Evolutionary conservation across 1,140 invertebrate species (phyloP).

Genomic region (Drosophila guanche): DNA sequence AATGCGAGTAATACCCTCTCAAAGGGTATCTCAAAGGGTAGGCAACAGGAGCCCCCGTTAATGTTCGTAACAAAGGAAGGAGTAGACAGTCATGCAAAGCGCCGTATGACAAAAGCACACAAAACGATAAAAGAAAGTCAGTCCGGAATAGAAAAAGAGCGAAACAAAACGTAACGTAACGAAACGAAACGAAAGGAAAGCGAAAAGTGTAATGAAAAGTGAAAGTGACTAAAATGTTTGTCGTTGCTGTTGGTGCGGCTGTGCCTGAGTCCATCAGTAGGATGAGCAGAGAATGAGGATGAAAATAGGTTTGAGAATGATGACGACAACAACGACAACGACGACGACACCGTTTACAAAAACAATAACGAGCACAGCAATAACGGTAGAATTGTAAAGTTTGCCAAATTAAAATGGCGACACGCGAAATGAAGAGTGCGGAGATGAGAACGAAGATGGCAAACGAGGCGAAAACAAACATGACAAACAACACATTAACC

Average conservation of each 20-base stretch:
- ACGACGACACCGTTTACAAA: slow-evolving; percentile 56
- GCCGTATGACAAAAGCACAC: slow-evolving; percentile 49
- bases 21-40: slow-evolving; percentile 5
- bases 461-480: slow-evolving; percentile 31
- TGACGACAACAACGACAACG: neutral
- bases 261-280: neutral
- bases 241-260: slow-evolving; percentile 20
- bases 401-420: slow-evolving; percentile 52
- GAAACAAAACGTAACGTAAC: slow-evolving; percentile 3
- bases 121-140: slow-evolving; percentile 23
- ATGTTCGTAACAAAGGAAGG: too few species aligned
- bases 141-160: neutral
- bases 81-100: slow-evolving; percentile 30
- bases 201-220: slow-evolving; percentile 48
- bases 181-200: slow-evolving; percentile 20
- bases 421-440: slow-evolving; percentile 43
- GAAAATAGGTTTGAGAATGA: neutral
- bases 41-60: neutral
- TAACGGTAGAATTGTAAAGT: slow-evolving; percentile 45
- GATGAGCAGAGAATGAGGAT: too few species aligned
- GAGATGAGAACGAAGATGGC: slow-evolving; percentile 11
- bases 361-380: slow-evolving; percentile 27
- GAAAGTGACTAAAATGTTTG: slow-evolving; percentile 66
- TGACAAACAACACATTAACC: slow-evolving; percentile 18
- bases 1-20: too few species aligned